Evolutionary conservation across 2,113 vertebrate species (phyloP), one percentile per base, ranked within the genome.

Genomic region (Brienomyrus longianalis): DNA sequence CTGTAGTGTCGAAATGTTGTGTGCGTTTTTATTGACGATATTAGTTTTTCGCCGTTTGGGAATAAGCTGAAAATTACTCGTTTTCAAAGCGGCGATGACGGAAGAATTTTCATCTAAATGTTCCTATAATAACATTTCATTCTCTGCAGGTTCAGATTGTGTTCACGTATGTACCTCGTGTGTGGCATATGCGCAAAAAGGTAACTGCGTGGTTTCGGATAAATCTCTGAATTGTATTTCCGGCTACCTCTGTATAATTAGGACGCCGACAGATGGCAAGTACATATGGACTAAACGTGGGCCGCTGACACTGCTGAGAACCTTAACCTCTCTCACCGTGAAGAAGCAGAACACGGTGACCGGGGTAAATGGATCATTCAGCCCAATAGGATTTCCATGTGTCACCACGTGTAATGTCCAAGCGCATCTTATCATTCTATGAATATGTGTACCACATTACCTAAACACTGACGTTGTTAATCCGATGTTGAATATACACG

Each of bases 1-100:
- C 95, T 95, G 94, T 95, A 95, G 95, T 95, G 94, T 95, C 94
- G 93, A 94, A 90, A 56, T 9, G 31, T 56, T 31, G 21, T n/a
- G 39, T 27, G 10, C 39, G 9, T 88, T 90, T 77, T 66, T 91
- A 89, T 92, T 91, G 3, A 43, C 43, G 31, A 5, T 39, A 21
- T 1, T 84, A 0, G 0, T 48, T 83, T 89, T 48, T 3, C 21
- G 10, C 87, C 11, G 13, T 48, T 35, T 3, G 35, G 5, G 35
- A 70, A 70, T 70, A 70, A 27, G n/a, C 1, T 70, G n/a, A 70
- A 70, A 27, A 70, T 31, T 1, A 62, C 21, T 62, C 23, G 21
- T 70, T 31, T 70, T 70, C 2, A 31, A 70, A 31, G n/a, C n/a
- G 5, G 74, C 19, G 35, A 43, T 80, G 31, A 80, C 10, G 31